These are phyloP conservation scores for Archips crataeganus DNA, from an alignment of 2,888 invertebrate genomes.

Conservation along the genomic window DNA sequence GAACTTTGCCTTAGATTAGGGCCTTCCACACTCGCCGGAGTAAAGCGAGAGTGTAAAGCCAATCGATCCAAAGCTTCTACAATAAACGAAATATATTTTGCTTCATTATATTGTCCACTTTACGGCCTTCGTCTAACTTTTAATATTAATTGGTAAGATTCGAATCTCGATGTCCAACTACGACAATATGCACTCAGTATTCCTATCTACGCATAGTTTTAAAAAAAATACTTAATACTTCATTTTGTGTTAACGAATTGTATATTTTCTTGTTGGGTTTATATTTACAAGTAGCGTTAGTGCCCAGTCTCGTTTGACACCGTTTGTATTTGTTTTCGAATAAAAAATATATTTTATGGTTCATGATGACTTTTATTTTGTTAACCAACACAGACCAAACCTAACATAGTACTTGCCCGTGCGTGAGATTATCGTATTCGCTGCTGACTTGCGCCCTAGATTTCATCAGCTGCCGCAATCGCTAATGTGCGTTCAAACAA, in stretches of 20 bases:
- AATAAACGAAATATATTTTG: constrained; percentile 7
- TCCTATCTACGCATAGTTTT: constrained; percentile 64
- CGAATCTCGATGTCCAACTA: constrained; percentile 61
- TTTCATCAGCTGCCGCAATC: no score
- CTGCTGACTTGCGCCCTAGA: no score
- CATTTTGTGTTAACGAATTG: constrained; percentile 16
- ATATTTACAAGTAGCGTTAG: constrained; percentile 15
- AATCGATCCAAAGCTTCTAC: constrained; percentile 3
- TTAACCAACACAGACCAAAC: background rate
- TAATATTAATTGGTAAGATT: constrained; percentile 26
- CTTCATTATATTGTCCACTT: constrained; percentile 12
- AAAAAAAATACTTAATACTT: constrained; percentile 30
- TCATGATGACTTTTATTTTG: constrained; percentile 43
- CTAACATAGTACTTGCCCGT: no score
- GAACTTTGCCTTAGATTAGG: background rate
- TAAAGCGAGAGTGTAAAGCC: background rate
- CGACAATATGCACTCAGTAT: constrained; percentile 71
- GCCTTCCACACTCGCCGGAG: background rate
- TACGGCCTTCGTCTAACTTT: constrained; percentile 15
- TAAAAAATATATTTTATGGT: constrained; percentile 72
- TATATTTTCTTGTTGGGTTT: constrained; percentile 46
- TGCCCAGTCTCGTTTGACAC: constrained; percentile 37
- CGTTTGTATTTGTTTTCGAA: constrained; percentile 67
- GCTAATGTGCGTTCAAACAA: no score
- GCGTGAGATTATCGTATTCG: no score